These are phyloP conservation scores for Erpornis zantholeuca DNA, from an alignment of 2,113 vertebrate species.

Conservation along the genomic window DNA sequence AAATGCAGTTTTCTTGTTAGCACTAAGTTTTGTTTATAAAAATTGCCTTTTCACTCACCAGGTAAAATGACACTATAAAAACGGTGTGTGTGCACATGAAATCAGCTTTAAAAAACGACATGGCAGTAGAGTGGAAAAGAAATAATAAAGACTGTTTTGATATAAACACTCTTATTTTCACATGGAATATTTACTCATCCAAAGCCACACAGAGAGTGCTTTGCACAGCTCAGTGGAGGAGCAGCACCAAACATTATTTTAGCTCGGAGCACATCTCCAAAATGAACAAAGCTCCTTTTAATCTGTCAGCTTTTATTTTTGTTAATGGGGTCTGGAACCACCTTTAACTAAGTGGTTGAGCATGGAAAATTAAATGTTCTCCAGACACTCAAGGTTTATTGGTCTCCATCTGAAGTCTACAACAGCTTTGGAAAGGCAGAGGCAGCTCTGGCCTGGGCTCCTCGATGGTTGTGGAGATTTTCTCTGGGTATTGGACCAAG, in stretches of 20 bases:
- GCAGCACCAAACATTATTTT: not conserved
- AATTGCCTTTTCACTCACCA: not conserved
- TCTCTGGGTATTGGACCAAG: not conserved
- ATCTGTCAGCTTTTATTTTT: not conserved
- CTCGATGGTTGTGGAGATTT: fast-evolving
- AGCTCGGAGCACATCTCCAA: not conserved
- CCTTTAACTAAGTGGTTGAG: not conserved
- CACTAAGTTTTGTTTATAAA: not conserved
- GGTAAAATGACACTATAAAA: not conserved
- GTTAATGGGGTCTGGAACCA: not conserved
- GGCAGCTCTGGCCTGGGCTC: not conserved
- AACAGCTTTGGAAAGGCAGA: not conserved
- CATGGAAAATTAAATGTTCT: not conserved
- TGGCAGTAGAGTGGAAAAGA: not conserved
- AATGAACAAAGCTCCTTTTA: not conserved
- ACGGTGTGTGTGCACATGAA: fast-evolving
- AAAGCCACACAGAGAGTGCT: not conserved
- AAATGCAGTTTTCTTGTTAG: not conserved
- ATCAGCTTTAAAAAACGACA: not conserved
- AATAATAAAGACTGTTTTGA: not conserved
- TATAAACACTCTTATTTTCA: not conserved
- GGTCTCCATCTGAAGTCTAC: not conserved
- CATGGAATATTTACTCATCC: not conserved
- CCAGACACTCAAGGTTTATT: not conserved
- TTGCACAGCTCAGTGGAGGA: not conserved